These are phyloP conservation scores for Gryllus bimaculatus DNA, from an alignment of 1,140 invertebrate species.

Conservation along the genomic window DNA sequence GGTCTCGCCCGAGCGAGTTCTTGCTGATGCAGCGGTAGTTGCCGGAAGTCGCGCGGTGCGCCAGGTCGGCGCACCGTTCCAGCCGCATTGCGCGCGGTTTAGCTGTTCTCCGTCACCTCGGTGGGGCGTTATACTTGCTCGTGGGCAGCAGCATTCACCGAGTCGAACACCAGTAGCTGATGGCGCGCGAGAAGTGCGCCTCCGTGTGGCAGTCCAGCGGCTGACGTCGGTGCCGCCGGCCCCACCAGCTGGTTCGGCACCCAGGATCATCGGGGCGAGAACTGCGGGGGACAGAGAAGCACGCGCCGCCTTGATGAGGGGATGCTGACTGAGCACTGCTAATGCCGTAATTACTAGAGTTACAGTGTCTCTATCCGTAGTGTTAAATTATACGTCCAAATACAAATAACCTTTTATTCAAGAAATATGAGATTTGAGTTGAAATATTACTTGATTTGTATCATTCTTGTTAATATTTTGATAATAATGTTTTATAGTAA, in stretches of 20 bases:
- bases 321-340: no score
- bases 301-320: not conserved
- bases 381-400: no score
- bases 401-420: no score
- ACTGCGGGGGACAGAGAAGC: constrained; percentile 47
- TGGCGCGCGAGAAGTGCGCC: constrained; percentile 82
- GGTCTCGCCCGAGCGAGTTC: constrained; percentile 87
- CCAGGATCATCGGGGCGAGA: constrained; percentile 84
- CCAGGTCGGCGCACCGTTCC: constrained; percentile 69
- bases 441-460: no score
- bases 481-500: no score
- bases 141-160: constrained; percentile 73
- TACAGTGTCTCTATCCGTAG: no score
- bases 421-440: no score
- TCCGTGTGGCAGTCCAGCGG: constrained; percentile 87
- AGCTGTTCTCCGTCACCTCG: constrained; percentile 67
- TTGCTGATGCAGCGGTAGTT: constrained; percentile 83
- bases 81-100: constrained; percentile 80
- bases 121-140: constrained; percentile 72
- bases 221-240: constrained; percentile 77
- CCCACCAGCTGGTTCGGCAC: constrained; percentile 86
- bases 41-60: constrained; percentile 66
- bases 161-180: constrained; percentile 84
- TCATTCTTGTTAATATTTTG: no score
- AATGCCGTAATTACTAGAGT: no score